phyloP scores from a whole-genome alignment of 2,888 invertebrate genomes.

The Heliconius ethilla region DNA sequence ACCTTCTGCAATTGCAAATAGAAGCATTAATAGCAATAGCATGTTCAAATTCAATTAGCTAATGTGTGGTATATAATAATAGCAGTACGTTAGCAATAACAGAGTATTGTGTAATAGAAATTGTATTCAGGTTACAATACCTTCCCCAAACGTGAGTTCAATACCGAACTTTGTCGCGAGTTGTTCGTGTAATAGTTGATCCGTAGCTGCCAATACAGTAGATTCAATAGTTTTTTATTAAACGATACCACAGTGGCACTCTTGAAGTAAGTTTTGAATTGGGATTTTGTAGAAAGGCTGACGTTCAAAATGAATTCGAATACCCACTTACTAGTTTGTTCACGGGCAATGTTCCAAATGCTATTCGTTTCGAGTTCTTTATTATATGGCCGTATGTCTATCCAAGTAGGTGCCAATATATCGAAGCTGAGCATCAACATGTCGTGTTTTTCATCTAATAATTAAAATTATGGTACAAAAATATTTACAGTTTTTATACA shows the following conservation, averaged over 20 bases:
- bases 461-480: not conserved
- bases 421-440: not conserved
- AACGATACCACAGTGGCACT: constrained; percentile 13
- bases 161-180: constrained; percentile 3
- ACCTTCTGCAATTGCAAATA: not conserved
- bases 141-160: constrained; percentile 14
- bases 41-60: constrained; percentile 13
- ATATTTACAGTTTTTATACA: not conserved
- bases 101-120: not conserved
- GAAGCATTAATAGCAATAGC: not conserved
- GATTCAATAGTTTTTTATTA: constrained; percentile 26
- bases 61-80: not conserved
- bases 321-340: no score
- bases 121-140: constrained; percentile 1
- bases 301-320: no score
- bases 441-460: not conserved
- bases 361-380: not conserved
- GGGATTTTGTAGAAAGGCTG: constrained; percentile 18
- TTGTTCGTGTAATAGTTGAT: constrained; percentile 12
- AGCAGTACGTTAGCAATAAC: not conserved
- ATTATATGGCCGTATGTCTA: constrained; percentile 12
- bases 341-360: no score
- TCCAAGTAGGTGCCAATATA: constrained; percentile 18
- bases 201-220: constrained; percentile 19
- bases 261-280: constrained; percentile 20